Conservation (phyloP, 2,888 invertebrate genomes). For the Dendrolimus pini region DNA sequence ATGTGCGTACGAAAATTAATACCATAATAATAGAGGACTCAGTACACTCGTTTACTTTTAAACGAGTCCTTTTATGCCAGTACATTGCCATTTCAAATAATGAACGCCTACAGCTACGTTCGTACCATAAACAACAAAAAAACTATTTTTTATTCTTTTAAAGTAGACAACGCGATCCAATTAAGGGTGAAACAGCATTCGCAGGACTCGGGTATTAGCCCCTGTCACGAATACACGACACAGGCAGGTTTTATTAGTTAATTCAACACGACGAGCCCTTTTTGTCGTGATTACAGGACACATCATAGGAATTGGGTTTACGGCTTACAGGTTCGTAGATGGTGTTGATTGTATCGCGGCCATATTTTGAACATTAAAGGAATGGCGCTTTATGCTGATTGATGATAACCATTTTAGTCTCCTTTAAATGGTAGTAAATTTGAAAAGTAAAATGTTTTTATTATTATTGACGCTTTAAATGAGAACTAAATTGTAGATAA, state of each 20-base stretch:
- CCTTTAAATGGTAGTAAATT: no score
- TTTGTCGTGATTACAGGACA: conserved; percentile 17
- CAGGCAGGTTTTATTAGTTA: conserved; percentile 29
- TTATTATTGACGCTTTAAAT: no score
- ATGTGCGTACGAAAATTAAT: no score
- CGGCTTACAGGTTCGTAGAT: background rate
- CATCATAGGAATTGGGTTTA: conserved; percentile 9
- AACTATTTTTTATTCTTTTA: background rate
- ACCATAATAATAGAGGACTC: no score
- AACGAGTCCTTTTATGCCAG: background rate
- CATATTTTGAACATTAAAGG: background rate
- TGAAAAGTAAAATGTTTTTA: no score
- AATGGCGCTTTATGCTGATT: no score
- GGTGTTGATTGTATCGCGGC: background rate
- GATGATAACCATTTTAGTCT: no score
- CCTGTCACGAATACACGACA: conserved; percentile 26
- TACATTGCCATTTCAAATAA: background rate
- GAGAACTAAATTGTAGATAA: no score
- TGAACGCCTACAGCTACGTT: background rate
- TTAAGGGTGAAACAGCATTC: conserved; percentile 41
- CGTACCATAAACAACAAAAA: background rate
- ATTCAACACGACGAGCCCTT: conserved; percentile 23
- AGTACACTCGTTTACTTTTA: background rate
- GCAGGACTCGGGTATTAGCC: conserved; percentile 32
- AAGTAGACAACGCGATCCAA: conserved; percentile 27